These are phyloP conservation scores for Phymanthus crucifer DNA, from an alignment of 92 coral and sea anemone genomes.

Conservation along the genomic window DNA sequence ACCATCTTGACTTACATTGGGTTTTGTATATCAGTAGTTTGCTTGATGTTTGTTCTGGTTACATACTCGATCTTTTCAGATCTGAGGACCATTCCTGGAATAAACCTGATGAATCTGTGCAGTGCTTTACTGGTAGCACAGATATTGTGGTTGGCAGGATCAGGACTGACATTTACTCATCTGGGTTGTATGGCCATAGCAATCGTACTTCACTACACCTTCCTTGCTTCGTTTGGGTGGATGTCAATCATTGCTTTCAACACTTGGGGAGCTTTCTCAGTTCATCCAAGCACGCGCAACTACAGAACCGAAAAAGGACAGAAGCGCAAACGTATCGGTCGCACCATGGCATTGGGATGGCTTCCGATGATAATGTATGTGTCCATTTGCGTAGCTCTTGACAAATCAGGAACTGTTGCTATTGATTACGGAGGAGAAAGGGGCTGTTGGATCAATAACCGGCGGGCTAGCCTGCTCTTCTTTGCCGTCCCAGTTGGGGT, in stretches of 20 bases:
- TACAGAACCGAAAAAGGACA: background rate
- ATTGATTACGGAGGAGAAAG: conserved; percentile 55
- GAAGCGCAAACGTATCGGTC: conserved; percentile 1
- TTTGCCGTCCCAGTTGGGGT: conserved; percentile 53
- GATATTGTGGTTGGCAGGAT: conserved; percentile 32
- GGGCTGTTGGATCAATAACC: conserved; percentile 67
- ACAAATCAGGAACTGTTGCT: conserved; percentile 39
- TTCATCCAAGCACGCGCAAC: background rate
- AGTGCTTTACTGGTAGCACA: conserved; percentile 24
- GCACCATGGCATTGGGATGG: conserved; percentile 40
- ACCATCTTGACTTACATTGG: conserved; percentile 30
- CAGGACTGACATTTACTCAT: conserved; percentile 12
- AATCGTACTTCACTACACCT: conserved; percentile 43
- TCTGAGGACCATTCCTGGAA: conserved; percentile 28
- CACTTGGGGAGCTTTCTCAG: conserved; percentile 63
- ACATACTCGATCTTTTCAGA: conserved; percentile 34
- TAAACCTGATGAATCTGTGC: conserved; percentile 31
- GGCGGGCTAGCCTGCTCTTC: conserved; percentile 25
- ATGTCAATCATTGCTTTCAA: conserved; percentile 66
- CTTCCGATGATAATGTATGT: conserved; percentile 46
- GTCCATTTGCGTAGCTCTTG: conserved; percentile 43
- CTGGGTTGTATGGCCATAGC: conserved; percentile 47
- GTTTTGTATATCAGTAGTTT: conserved; percentile 33
- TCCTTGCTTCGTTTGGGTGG: conserved; percentile 59
- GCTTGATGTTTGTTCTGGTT: conserved; percentile 28